Percentiles rank a stretch among this genome's conserved stretches.
Conservation (phyloP, 2,797 vertebrate species). For the Schizopygopsis malacanthus region DNA sequence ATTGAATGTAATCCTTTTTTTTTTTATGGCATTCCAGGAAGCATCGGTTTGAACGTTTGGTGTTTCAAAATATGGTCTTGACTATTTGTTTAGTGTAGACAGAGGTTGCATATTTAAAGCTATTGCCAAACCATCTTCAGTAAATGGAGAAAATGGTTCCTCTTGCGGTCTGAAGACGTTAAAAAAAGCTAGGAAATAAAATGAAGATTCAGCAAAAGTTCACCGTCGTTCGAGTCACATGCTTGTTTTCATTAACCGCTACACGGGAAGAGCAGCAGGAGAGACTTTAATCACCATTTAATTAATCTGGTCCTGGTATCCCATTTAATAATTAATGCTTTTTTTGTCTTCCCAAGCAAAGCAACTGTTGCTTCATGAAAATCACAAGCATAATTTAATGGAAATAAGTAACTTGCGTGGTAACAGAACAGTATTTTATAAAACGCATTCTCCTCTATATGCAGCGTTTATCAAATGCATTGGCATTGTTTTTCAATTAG, state of each 20-base stretch:
- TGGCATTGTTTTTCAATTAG: not conserved
- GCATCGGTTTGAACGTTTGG: not conserved
- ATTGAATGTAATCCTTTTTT: constrained; percentile 47
- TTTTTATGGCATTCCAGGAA: constrained; percentile 14
- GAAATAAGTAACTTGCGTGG: not conserved
- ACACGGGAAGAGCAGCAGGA: not conserved
- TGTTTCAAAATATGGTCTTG: constrained; percentile 24
- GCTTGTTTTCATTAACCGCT: constrained; percentile 10
- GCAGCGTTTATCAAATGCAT: not conserved
- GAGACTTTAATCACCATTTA: constrained; percentile 14
- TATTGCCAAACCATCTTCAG: not conserved
- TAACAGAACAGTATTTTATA: not conserved
- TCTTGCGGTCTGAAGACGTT: not conserved
- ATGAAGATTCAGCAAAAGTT: not conserved
- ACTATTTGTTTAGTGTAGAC: constrained; percentile 4
- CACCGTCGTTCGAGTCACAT: not conserved
- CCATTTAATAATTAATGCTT: constrained; percentile 20
- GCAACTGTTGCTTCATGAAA: constrained; percentile 9
- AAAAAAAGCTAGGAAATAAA: not conserved
- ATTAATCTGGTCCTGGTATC: constrained; percentile 20
- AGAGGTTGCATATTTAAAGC: constrained; percentile 10
- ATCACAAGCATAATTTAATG: not conserved
- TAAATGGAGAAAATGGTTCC: constrained; percentile 4
- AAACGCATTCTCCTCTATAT: not conserved
- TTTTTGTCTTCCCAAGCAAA: constrained; percentile 6